Evolutionary conservation across 2,797 vertebrate genomes (phyloP).

Genomic region (Denticeps clupeoides): DNA sequence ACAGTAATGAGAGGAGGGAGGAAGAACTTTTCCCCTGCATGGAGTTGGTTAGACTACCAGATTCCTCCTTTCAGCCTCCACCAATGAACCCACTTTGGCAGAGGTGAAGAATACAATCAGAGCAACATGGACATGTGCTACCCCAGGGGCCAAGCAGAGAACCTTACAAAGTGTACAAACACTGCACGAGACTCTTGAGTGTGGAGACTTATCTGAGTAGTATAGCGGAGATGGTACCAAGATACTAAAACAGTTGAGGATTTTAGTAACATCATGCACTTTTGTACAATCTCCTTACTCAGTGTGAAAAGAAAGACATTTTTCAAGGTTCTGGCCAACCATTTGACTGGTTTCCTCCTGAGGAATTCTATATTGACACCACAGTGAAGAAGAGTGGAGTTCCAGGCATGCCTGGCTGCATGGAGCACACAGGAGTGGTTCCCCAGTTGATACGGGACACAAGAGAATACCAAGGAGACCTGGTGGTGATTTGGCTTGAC

Average conservation of each 20-base stretch:
- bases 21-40: no score
- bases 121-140: not conserved
- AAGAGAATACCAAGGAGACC: not conserved
- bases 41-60: no score
- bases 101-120: slow-evolving; percentile 1
- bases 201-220: not conserved
- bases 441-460: not conserved
- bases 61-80: no score
- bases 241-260: slow-evolving; percentile 1
- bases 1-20: no score
- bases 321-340: slow-evolving; percentile 2
- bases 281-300: not conserved
- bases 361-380: slow-evolving; percentile 4
- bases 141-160: not conserved
- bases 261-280: not conserved
- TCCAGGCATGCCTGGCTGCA: not conserved
- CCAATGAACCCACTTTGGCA: not conserved
- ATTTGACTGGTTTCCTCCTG: slow-evolving; percentile 1
- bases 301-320: slow-evolving; percentile 6
- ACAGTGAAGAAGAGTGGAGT: slow-evolving; percentile 10
- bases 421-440: not conserved
- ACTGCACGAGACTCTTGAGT: not conserved
- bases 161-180: not conserved
- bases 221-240: not conserved
- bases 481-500: not conserved